Evolutionary conservation across 2,113 vertebrate genomes (phyloP), one percentile per base, ranked within the genome.

Genomic region (Forbesichthys agassizii): DNA sequence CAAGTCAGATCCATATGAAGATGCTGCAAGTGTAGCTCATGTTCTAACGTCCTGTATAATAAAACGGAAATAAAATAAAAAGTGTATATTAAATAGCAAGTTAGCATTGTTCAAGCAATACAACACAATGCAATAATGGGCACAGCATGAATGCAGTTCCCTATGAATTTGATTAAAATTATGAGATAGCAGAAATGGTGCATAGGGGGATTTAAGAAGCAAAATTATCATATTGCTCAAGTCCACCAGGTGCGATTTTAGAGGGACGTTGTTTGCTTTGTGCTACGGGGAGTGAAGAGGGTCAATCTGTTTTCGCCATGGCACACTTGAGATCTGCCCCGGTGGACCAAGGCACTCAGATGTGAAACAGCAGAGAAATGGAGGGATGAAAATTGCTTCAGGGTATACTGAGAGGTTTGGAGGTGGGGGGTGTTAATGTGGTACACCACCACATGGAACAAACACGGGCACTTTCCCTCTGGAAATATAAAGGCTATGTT

Each of bases 271-370:
- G 73, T 90, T 87, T 88, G 78, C 72, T 70, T 87, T 79, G 79
- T 63, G 27, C 68, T 63, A 49, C 81, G 77, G 59, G 76, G 71
- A 82, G 75, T 81, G 80, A 81, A 86, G 78, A 84, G 75, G 85
- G 87, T 89, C 90, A 90, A 86, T 82, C 77, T 72, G 79, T 83
- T 84, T 79, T 84, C 82, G 3, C 49, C 63, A 67, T 27, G 82
- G 72, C 73, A 46, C 49, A 62, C 78, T 84, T 85, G 78, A 78
- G 63, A 76, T 80, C 70, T 81, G 61, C 82, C 80, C 69, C 81
- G 56, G 77, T 73, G 76, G 68, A 52, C 52, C 59, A 58, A 83
- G 72, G 75, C 71, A 62, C 81, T 77, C 58, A 58, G 48, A 77
- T 80, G 79, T 65, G 62, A 47, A 55, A 69, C 73, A 68, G 68